A percentile compares a stretch with the other conserved stretches of the same genome.
Evolutionary conservation across 2,113 vertebrate genomes (phyloP).

Genomic region (Chlorodrepanis virens): DNA sequence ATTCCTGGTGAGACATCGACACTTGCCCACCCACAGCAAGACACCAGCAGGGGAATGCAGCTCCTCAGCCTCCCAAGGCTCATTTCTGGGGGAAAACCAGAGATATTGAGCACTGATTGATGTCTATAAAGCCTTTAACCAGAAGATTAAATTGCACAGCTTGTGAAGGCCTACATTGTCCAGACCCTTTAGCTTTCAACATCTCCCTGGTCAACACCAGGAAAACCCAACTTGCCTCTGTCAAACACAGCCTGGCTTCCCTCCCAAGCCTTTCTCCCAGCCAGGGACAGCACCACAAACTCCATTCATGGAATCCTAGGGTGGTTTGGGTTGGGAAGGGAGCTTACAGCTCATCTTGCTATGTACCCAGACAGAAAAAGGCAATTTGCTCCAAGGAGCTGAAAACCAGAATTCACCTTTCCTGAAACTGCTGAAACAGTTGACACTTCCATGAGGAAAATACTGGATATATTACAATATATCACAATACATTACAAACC

Average conservation of each 20-base stretch:
- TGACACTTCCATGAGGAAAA: neutral
- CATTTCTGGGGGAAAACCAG: neutral
- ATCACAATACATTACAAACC: neutral
- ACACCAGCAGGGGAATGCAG: neutral
- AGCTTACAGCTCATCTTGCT: neutral
- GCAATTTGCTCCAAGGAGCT: neutral
- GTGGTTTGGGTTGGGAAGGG: neutral
- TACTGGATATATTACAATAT: neutral
- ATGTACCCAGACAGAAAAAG: neutral
- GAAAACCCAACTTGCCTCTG: neutral
- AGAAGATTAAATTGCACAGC: neutral
- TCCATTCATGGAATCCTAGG: neutral
- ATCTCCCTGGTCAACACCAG: neutral
- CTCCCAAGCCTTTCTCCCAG: neutral
- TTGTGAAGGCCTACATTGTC: rapidly evolving
- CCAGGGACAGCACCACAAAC: neutral
- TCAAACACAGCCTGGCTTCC: neutral
- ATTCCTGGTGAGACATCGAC: neutral
- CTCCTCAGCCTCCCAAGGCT: neutral
- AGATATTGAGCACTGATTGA: neutral
- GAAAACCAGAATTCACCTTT: neutral
- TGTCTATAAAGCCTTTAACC: neutral
- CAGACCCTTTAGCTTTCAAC: neutral
- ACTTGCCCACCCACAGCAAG: neutral
- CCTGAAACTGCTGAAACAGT: neutral